These are phyloP conservation scores for Oryzias curvinotus DNA, from an alignment of 2,113 vertebrate genomes.

Conservation along the genomic window DNA sequence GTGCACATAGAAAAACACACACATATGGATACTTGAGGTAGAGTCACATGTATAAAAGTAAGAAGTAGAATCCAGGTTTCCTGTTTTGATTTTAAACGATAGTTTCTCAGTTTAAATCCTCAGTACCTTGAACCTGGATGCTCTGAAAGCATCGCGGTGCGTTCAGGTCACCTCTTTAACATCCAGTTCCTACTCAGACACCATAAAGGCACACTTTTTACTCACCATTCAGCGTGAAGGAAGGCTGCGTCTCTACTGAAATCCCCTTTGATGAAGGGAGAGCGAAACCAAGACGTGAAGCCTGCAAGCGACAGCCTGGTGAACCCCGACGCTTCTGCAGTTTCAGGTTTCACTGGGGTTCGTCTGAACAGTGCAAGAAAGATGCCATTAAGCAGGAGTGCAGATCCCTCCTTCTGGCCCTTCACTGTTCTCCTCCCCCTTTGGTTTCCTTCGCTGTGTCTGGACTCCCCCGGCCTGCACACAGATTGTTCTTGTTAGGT, in stretches of 20 bases:
- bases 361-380: slow-evolving; percentile 51
- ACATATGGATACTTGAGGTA: background rate
- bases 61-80: background rate
- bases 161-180: slow-evolving; percentile 1
- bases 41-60: slow-evolving; percentile 2
- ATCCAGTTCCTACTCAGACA: background rate
- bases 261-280: slow-evolving; percentile 19
- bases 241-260: slow-evolving; percentile 10
- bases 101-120: too few relatives aligned
- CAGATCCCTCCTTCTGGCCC: slow-evolving; percentile 64
- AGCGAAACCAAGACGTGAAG: slow-evolving; percentile 35
- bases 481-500: slow-evolving; percentile 93
- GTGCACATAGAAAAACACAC: slow-evolving; percentile 10
- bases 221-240: slow-evolving; percentile 54
- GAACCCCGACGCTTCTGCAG: slow-evolving; percentile 46
- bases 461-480: slow-evolving; percentile 57
- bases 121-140: background rate
- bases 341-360: slow-evolving; percentile 67
- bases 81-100: too few relatives aligned
- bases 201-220: slow-evolving; percentile 2
- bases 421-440: slow-evolving; percentile 52
- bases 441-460: slow-evolving; percentile 44
- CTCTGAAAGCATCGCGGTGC: slow-evolving; percentile 24
- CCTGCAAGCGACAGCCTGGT: slow-evolving; percentile 15
- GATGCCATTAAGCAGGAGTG: slow-evolving; percentile 38